Evolutionary conservation across 2,113 vertebrate genomes (phyloP), one percentile per base, ranked within the genome.

Genomic region (Xenus cinereus): DNA sequence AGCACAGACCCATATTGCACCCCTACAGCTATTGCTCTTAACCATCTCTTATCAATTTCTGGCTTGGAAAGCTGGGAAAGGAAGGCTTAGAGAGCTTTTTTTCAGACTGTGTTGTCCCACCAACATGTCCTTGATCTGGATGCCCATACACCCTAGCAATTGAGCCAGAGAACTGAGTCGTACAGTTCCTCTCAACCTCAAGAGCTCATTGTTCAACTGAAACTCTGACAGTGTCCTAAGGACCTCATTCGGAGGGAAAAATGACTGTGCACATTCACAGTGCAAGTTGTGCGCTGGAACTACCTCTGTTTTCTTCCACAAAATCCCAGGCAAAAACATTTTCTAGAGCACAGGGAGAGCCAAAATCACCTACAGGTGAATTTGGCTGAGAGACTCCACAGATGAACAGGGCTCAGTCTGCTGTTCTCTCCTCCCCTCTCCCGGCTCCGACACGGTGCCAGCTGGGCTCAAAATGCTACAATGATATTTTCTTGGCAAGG

Each of bases 401-500:
- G 80, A 85, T 14, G 74, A 92, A 66, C 59, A 14, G 0, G 45
- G 48, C n/a, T 89, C 51, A 21, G 24, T 33, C 71, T 84, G 41
- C 80, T 89, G 48, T 76, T 76, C 79, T 60, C 33, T 88, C 56
- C 64, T 86, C 28, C 53, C 43, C 28, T 92, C 67, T 69, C n/a
- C 89, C 73, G 77, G 45, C 74, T 66, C 45, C 37, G 35, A 12
- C 17, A 63, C 48, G 62, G 54, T 17, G 57, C 94, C 95, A 97
- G 87, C 96, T 94, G 95, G 91, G 71, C 93, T 97, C 50, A 94
- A 54, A 96, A 91, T 43, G 83, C 63, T 82, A 82, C 77, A 92
- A 30, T 69, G 93, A 95, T 89, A 89, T 63, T 96, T 95, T 93
- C 77, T 84, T 96, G 96, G 84, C 94, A 84, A 93, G 41, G 26